These are phyloP conservation scores for Tachysurus fulvidraco DNA, from an alignment of 2,113 vertebrate species.

Conservation along the genomic window DNA sequence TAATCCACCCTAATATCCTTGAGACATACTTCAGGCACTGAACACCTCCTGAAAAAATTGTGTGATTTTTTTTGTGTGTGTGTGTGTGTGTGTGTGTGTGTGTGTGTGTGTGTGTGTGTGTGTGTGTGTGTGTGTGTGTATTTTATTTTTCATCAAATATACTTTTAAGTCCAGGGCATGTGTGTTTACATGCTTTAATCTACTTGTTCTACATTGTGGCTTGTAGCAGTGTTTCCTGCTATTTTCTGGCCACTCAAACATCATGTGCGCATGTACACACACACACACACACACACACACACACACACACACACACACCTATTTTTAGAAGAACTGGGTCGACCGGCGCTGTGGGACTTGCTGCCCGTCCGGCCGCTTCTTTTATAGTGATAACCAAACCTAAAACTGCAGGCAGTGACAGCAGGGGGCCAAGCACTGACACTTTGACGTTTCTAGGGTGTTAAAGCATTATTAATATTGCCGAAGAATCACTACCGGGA, in stretches of 20 bases:
- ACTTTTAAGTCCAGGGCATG: background rate
- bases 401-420: background rate
- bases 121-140: background rate
- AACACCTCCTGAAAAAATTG: background rate
- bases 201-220: background rate
- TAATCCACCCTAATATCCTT: background rate
- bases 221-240: background rate
- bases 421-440: background rate
- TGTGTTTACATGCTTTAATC: no score
- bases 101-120: no score
- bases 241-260: background rate
- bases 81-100: no score
- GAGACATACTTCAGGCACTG: background rate
- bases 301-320: conserved; percentile 3
- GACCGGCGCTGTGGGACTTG: conserved; percentile 3
- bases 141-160: background rate
- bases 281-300: conserved; percentile 12
- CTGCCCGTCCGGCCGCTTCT: conserved; percentile 7
- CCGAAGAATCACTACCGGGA: no score
- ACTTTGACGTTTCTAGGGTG: background rate
- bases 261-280: conserved; percentile 21
- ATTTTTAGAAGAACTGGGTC: conserved; percentile 36
- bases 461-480: background rate
- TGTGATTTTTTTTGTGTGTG: background rate
- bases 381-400: conserved; percentile 14